Evolutionary conservation across 1,140 invertebrate species (phyloP).

Genomic region (Coboldia fuscipes): DNA sequence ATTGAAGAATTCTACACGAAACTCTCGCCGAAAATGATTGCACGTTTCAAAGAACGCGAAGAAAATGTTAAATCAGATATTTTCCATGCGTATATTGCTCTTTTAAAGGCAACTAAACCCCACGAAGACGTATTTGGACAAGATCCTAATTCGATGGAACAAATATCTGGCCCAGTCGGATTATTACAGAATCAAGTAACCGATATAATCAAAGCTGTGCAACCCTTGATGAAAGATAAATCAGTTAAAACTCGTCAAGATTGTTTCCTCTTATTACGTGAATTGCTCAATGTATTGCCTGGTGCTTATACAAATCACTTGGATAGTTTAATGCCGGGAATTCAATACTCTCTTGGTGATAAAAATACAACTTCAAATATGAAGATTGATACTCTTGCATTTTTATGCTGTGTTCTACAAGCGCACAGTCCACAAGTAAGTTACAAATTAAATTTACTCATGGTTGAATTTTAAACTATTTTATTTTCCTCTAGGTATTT

Average conservation of each 20-base stretch:
- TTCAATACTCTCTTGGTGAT: slow-evolving; percentile 79
- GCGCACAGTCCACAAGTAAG: slow-evolving; percentile 46
- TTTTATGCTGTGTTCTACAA: slow-evolving; percentile 68
- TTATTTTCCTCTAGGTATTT: slow-evolving; percentile 27
- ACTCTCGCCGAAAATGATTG: slow-evolving; percentile 75
- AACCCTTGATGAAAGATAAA: slow-evolving; percentile 80
- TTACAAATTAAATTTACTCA: neutral
- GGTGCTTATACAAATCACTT: slow-evolving; percentile 73
- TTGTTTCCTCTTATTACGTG: slow-evolving; percentile 74
- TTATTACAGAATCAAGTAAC: slow-evolving; percentile 42
- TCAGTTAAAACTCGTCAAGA: slow-evolving; percentile 83
- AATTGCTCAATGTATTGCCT: slow-evolving; percentile 74
- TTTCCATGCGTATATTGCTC: slow-evolving; percentile 83
- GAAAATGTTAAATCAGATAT: slow-evolving; percentile 98
- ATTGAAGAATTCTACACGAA: slow-evolving; percentile 74
- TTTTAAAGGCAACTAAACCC: slow-evolving; percentile 74
- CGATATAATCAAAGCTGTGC: slow-evolving; percentile 63
- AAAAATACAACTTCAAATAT: slow-evolving; percentile 92
- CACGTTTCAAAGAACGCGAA: slow-evolving; percentile 91
- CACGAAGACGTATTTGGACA: slow-evolving; percentile 33
- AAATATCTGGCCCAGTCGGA: slow-evolving; percentile 35
- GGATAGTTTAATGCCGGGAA: slow-evolving; percentile 65
- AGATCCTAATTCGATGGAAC: slow-evolving; percentile 61
- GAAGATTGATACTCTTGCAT: slow-evolving; percentile 93
- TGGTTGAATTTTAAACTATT: neutral